Conservation (phyloP, 1,140 invertebrate genomes). For the Capitella teleta region DNA sequence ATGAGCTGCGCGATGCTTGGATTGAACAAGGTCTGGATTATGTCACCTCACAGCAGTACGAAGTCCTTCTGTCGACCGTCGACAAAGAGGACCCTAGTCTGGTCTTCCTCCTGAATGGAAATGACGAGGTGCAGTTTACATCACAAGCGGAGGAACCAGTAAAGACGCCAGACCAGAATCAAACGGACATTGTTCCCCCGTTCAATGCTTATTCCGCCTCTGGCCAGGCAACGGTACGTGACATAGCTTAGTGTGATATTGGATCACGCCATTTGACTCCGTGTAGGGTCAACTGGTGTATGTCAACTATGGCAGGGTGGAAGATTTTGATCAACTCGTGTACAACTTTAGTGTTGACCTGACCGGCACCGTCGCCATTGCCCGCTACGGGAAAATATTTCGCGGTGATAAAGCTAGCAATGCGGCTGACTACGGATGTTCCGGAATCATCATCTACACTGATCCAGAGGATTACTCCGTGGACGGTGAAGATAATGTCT, state of each 20-base stretch:
- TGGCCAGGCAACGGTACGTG: slow-evolving; percentile 6
- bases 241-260: neutral
- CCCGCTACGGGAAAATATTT: slow-evolving; percentile 46
- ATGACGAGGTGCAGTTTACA: slow-evolving; percentile 4
- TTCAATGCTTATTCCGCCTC: slow-evolving; percentile 28
- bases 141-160: slow-evolving; percentile 19
- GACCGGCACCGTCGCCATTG: slow-evolving; percentile 40
- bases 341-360: slow-evolving; percentile 28
- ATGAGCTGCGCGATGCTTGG: slow-evolving; percentile 22
- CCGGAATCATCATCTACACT: slow-evolving; percentile 44
- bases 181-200: slow-evolving; percentile 25
- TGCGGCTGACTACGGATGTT: slow-evolving; percentile 36
- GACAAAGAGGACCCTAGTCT: slow-evolving; percentile 1
- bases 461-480: slow-evolving; percentile 46
- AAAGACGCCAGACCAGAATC: slow-evolving; percentile 22
- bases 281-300: slow-evolving; percentile 29
- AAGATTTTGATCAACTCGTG: slow-evolving; percentile 42
- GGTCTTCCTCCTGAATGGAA: neutral
- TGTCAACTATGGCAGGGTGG: slow-evolving; percentile 44
- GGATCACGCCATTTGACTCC: neutral
- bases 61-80: slow-evolving; percentile 34
- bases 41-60: slow-evolving; percentile 25
- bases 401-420: slow-evolving; percentile 44
- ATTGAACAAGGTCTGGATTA: slow-evolving; percentile 19
- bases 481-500: slow-evolving; percentile 23